These are phyloP conservation scores for Diorhabda elongata DNA, from an alignment of 1,140 invertebrate genomes.

Conservation along the genomic window DNA sequence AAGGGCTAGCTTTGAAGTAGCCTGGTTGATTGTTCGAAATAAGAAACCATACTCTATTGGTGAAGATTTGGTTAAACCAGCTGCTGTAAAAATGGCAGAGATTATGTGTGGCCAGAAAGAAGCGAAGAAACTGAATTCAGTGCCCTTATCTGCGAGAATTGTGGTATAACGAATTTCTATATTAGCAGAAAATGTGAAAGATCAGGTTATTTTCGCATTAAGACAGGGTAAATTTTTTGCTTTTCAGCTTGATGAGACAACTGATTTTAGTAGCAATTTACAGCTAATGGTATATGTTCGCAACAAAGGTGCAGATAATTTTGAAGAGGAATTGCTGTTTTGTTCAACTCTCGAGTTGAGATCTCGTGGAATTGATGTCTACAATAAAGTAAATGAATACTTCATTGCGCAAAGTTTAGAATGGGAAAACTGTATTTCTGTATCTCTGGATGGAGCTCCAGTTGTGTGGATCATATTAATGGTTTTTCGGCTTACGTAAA, in stretches of 20 bases:
- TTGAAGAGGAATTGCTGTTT: conserved; percentile 26
- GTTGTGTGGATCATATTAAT: conserved; percentile 25
- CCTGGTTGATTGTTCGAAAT: conserved; percentile 32
- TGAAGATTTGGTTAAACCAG: too few relatives aligned
- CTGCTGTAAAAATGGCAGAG: too few relatives aligned
- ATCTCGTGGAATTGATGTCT: conserved; percentile 18
- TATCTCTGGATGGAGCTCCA: neutral
- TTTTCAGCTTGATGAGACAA: too few relatives aligned
- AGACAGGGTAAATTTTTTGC: too few relatives aligned
- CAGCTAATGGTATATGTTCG: conserved; percentile 29
- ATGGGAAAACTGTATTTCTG: conserved; percentile 17
- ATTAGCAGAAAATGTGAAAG: too few relatives aligned
- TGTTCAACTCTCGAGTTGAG: conserved; percentile 16
- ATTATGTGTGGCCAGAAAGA: too few relatives aligned
- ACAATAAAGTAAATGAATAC: conserved; percentile 10
- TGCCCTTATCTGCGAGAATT: too few relatives aligned
- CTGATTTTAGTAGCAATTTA: conserved; percentile 20
- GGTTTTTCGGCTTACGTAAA: conserved; percentile 10
- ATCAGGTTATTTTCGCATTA: too few relatives aligned
- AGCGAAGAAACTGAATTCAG: too few relatives aligned
- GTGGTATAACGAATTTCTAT: too few relatives aligned
- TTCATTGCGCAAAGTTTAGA: conserved; percentile 24
- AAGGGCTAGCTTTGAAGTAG: conserved; percentile 32
- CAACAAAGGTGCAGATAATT: conserved; percentile 29
- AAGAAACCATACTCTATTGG: conserved; percentile 7